phyloP scores from a whole-genome alignment of 2,113 vertebrate genomes.

The Pterocles gutturalis region DNA sequence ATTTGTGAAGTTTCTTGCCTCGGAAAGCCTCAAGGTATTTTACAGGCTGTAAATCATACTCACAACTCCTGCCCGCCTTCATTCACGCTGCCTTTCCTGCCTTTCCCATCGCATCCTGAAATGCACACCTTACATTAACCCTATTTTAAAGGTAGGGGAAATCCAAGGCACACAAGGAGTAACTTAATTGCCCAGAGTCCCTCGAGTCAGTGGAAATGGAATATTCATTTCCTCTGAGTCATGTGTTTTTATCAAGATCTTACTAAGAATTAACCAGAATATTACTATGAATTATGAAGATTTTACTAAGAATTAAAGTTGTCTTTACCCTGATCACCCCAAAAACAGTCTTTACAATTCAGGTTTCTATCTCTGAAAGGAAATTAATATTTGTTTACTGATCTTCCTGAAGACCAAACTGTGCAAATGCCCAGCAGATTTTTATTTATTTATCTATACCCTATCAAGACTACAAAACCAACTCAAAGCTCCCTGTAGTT shows the following conservation, averaged over 20 bases:
- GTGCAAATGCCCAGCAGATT: not conserved
- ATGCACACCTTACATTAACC: not conserved
- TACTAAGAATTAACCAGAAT: conserved; percentile 15
- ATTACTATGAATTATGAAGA: not conserved
- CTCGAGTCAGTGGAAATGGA: conserved; percentile 7
- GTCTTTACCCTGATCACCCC: not conserved
- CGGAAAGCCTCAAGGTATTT: not conserved
- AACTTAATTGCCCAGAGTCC: not conserved
- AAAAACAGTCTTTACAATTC: not conserved
- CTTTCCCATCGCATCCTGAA: not conserved
- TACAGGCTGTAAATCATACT: not conserved
- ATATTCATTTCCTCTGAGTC: conserved; percentile 40
- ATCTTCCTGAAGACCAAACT: not conserved
- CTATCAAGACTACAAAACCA: not conserved
- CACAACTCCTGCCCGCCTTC: not conserved
- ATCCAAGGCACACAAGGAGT: not conserved
- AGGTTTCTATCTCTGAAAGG: not conserved
- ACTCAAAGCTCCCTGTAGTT: not conserved
- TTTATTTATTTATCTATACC: not conserved
- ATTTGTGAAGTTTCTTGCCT: not conserved
- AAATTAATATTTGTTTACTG: not conserved
- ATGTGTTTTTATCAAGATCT: not conserved
- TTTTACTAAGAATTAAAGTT: not conserved
- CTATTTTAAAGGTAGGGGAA: not conserved
- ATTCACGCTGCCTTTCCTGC: not conserved